Percentiles rank a stretch among this genome's conserved stretches.
phyloP scores from a whole-genome alignment of 2,888 invertebrate genomes.

The Cosmia pyralina region DNA sequence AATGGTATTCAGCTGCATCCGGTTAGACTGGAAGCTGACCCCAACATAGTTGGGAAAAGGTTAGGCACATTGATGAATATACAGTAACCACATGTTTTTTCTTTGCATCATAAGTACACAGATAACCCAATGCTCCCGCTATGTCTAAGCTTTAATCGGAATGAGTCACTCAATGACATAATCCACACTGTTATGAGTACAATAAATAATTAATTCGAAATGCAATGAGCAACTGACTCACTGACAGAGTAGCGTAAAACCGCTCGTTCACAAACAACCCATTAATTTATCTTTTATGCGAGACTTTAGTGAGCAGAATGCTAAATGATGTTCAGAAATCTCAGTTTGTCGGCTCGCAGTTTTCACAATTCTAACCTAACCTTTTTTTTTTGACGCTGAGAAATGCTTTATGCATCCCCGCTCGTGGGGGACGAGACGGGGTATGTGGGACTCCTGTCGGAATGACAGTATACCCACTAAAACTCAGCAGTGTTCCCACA shows the following conservation, averaged over 20 bases:
- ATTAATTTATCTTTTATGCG: conserved; percentile 38
- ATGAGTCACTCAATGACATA: conserved; percentile 62
- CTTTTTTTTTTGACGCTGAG: too few relatives aligned
- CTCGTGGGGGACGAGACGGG: too few relatives aligned
- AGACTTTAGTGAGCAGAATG: not conserved
- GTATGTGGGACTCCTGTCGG: too few relatives aligned
- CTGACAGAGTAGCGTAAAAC: conserved; percentile 35
- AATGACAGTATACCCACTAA: too few relatives aligned
- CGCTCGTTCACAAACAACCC: conserved; percentile 42
- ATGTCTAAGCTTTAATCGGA: conserved; percentile 22
- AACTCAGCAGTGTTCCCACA: too few relatives aligned
- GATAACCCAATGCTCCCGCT: conserved; percentile 15
- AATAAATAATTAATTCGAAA: conserved; percentile 51
- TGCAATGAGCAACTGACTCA: conserved; percentile 51
- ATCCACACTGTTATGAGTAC: conserved; percentile 39
- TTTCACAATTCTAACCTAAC: too few relatives aligned
- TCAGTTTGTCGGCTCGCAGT: not conserved
- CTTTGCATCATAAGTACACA: not conserved
- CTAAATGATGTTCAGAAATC: conserved; percentile 7
- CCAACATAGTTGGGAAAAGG: too few relatives aligned
- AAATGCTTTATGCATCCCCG: too few relatives aligned
- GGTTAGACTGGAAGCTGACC: too few relatives aligned
- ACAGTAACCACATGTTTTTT: conserved; percentile 6
- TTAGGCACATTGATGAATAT: too few relatives aligned
- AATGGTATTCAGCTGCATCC: too few relatives aligned